Base-by-base conservation (phyloP, 2,113 vertebrate species). In the Hyperopisus bebe region DNA sequence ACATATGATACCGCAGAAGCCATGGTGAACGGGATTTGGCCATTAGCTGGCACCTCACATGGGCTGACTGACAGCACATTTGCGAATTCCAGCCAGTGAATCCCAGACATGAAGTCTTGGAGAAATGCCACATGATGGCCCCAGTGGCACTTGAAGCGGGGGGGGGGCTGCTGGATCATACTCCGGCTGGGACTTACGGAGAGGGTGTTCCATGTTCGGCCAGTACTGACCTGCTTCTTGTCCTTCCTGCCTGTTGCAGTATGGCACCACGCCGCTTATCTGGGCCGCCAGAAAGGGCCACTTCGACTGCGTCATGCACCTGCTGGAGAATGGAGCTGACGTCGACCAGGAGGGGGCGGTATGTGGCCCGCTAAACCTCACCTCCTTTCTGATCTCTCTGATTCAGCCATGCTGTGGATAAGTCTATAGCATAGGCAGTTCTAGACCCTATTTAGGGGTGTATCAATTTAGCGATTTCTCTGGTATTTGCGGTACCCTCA, bases 271-370 rank as follows among this genome's bases (percentile, higher is more conserved):
- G 10, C 96, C 98, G 2, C 93, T 99, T 92, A 98, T 99, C 66
- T 99, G 98, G 98, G 98, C 98, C 0, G 95, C 98, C 0, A 97
- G 98, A 83, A 99, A 98, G 1, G 98, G 98, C 51, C 97, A 99
- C 92, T 95, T 98, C 91, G 97, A 99, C 39, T 95, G 97, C 90
- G 98, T 99, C 87, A 98, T 96, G 90, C 97, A 99, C 89, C 95
- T 99, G 42, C 91, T 99, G 92, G 97, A 97, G 88, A 97, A 97
- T 90, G 97, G 97, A 77, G 98, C 98, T n/a, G 98, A 99, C 91
- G 97, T 99, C 88, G 98, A 99, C 93, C 98, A 99, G 90, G 98
- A 99, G 93, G 98, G 98, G 94, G 98, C 98, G 86, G 98, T 99
- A 93, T 94, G 97, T 91, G 0, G 27, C 24, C 8, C 3, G 17